Percentiles rank a stretch among this genome's conserved stretches.
Conservation (phyloP, 2,113 vertebrate genomes). For the Entelurus aequoreus region DNA sequence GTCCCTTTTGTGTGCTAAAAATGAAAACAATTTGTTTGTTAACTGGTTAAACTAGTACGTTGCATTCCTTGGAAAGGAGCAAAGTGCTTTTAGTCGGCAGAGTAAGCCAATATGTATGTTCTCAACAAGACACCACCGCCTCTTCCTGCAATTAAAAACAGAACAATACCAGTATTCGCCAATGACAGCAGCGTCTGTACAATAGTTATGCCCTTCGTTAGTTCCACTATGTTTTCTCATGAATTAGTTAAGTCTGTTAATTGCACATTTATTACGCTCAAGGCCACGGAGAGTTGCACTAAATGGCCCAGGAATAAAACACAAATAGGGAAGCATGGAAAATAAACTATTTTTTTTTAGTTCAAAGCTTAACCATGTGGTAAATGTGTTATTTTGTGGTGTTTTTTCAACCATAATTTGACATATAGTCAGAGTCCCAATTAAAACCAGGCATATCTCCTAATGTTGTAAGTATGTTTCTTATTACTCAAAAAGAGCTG, state of each 20-base stretch:
- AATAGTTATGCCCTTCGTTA: slow-evolving; percentile 70
- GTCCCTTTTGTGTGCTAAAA: slow-evolving; percentile 44
- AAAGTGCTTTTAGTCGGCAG: slow-evolving; percentile 62
- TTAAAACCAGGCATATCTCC: no score
- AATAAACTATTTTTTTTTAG: slow-evolving; percentile 38
- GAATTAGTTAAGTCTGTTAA: slow-evolving; percentile 72
- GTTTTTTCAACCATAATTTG: not conserved
- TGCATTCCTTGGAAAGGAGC: slow-evolving; percentile 64
- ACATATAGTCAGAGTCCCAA: no score
- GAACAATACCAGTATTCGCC: slow-evolving; percentile 66
- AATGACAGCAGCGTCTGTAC: slow-evolving; percentile 57
- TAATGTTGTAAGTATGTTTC: no score
- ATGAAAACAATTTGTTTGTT: slow-evolving; percentile 43
- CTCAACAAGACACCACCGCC: slow-evolving; percentile 53
- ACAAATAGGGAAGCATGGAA: slow-evolving; percentile 33
- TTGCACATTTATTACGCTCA: slow-evolving; percentile 68
- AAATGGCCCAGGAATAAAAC: slow-evolving; percentile 44
- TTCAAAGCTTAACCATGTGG: slow-evolving; percentile 27
- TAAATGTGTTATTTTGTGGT: not conserved
- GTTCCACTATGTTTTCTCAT: slow-evolving; percentile 65
- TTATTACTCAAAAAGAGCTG: no score
- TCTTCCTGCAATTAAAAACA: slow-evolving; percentile 64
- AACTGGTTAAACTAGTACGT: slow-evolving; percentile 52
- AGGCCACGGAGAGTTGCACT: slow-evolving; percentile 56
- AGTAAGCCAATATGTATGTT: slow-evolving; percentile 64